A percentile compares a stretch with the other conserved stretches of the same genome.
Evolutionary conservation across 2,113 vertebrate genomes (phyloP).

Genomic region (Megaptera novaeangliae): DNA sequence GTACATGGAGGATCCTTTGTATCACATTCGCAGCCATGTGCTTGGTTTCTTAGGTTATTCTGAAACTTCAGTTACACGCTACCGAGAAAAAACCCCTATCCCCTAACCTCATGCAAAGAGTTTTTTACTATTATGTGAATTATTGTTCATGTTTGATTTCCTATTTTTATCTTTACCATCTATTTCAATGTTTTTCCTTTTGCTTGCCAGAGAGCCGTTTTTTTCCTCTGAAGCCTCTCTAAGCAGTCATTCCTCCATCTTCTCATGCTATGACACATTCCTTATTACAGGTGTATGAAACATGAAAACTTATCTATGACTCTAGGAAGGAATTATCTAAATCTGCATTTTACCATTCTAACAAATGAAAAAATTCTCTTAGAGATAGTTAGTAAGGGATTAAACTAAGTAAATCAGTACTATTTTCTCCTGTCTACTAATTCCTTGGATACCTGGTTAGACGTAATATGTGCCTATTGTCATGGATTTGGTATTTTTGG

Average conservation of each 20-base stretch:
- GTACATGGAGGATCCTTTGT: not conserved
- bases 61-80: not conserved
- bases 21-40: not conserved
- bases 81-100: not conserved
- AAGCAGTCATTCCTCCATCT: not conserved
- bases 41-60: not conserved
- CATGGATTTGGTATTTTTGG: constrained; percentile 15
- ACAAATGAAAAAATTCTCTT: not conserved
- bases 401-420: not conserved
- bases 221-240: not conserved
- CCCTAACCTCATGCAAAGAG: not conserved
- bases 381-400: not conserved
- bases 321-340: not conserved
- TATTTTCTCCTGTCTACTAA: not conserved
- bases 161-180: not conserved
- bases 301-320: not conserved
- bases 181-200: not conserved
- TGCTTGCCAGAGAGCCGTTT: not conserved
- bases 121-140: not conserved
- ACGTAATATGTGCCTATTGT: not conserved
- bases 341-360: not conserved
- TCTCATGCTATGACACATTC: not conserved
- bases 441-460: constrained; percentile 20
- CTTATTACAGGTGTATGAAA: not conserved
- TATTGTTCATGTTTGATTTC: not conserved